Evolutionary conservation across 2,888 invertebrate species (phyloP).

Genomic region (Sinopyrophorus schimmeli): DNA sequence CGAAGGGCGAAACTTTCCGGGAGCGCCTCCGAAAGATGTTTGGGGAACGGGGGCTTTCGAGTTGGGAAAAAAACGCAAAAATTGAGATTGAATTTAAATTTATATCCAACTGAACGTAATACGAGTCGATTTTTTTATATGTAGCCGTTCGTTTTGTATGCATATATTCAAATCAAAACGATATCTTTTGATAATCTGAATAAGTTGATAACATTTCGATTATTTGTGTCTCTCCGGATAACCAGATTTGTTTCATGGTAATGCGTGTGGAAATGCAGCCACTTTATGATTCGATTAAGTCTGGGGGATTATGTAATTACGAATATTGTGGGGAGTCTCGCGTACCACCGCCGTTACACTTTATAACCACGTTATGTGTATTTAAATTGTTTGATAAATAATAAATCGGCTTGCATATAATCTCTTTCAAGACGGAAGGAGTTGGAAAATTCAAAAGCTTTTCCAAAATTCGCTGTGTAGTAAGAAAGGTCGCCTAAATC

Average conservation of each 20-base stretch:
- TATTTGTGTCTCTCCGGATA: conserved; percentile 33
- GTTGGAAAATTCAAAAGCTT: no score
- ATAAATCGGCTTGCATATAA: no score
- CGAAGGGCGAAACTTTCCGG: no score
- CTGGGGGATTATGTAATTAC: conserved; percentile 26
- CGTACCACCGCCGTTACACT: no score
- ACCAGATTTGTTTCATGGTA: conserved; percentile 34
- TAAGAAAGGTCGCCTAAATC: no score
- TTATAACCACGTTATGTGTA: conserved; percentile 8
- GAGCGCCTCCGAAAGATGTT: no score
- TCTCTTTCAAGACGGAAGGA: no score
- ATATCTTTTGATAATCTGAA: conserved; percentile 37
- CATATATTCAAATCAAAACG: conserved; percentile 38
- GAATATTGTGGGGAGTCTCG: conserved; percentile 17
- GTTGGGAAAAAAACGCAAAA: no score
- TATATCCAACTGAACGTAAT: conserved; percentile 21
- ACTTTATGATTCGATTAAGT: conserved; percentile 31
- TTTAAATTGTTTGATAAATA: no score
- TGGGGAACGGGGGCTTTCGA: no score
- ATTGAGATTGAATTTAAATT: no score
- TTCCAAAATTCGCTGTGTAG: no score
- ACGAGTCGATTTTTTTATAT: conserved; percentile 9
- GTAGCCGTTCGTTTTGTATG: conserved; percentile 29
- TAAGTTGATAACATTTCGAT: conserved; percentile 39
- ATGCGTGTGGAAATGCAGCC: conserved; percentile 29